Evolutionary conservation across 37 sponge, comb jelly and placozoan species (phyloP), one percentile per base, ranked within the genome.

Genomic region (Mnemiopsis leidyi): DNA sequence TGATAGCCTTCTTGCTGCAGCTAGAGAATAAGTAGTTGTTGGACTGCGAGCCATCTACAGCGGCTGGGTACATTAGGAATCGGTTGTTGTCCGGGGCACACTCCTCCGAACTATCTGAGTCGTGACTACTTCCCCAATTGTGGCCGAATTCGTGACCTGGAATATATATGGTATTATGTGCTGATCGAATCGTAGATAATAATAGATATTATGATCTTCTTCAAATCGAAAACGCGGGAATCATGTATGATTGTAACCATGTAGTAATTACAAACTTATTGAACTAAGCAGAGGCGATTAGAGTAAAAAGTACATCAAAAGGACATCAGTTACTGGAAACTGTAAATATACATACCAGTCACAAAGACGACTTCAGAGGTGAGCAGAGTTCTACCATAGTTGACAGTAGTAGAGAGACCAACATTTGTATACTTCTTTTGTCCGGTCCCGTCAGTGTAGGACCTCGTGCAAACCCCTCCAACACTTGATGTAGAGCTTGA

Each of bases 71-170:
- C 75, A 71, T 71, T 25, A 71, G 7, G 75, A 23, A 71, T 18
- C 75, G 5, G 75, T 71, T 28, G 30, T 71, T 71, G 75, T 71
- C 20, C 5, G 75, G 75, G 3, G 75, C 93, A 77, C 35, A 69
- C 36, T 68, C 61, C 26, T 67, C 68, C 1, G 37, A 67, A 23
- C 24, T 92, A 39, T 29, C 82, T 48, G 95, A 94, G 83, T 95
- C 95, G 40, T 95, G 95, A 32, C 69, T 75, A 82, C 94, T 94
- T 26, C 95, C 95, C 95, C 95, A 95, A 69, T 92, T 94, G 38
- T 95, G 95, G 20, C 95, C 95, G 9, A 95, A 32, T 20, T 33
- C 39, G 32, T 93, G 75, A 71, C 75, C 75, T 71, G 30, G 20
- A 67, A 67, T n/a, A n/a, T n/a, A n/a, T n/a, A n/a, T n/a, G n/a